Evolutionary conservation across 2,797 vertebrate species (phyloP), one percentile per base, ranked within the genome.

Genomic region (Sylvilagus floridanus): DNA sequence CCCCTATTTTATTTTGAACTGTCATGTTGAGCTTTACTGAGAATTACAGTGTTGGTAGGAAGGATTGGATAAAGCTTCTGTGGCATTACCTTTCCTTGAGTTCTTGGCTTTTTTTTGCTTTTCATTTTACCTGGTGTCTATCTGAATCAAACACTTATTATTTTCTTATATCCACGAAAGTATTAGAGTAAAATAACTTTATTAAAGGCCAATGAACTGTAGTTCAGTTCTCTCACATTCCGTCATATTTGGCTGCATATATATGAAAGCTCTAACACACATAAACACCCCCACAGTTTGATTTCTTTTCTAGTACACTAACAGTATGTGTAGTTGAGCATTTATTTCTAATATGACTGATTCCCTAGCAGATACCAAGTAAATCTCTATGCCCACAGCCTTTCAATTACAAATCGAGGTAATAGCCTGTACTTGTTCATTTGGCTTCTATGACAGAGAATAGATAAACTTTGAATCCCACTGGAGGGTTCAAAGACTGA

Each of bases 161-260:
- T 95, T 96, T 96, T 91, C 62, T 87, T 93, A 86, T 92, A 94
- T 77, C 84, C 71, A 85, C 52, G 50, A 68, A 85, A 94, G 84
- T 73, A 97, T 96, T 95, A 92, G 50, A 69, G 57, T 52, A 76
- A 96, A 93, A 90, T 88, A 94, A 95, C 87, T 94, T 95, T 88
- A 95, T 95, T 96, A 97, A 95, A 96, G 94, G 62, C 52, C 93
- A 94, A 35, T 93, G 90, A 96, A 95, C 89, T 95, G 22, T 62
- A 93, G 84, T 93, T 89, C 76, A 79, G 22, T 90, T 89, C 62
- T 93, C 60, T 91, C 73, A 90, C 12, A 83, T 21, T 94, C 75
- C 50, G 77, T 90, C 84, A 71, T 91, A 93, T 85, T 96, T 95
- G 84, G 72, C 76, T 75, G 37, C 3, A 1, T 69, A 83, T 69